A percentile compares a stretch with the other conserved stretches of the same genome.
phyloP scores from a whole-genome alignment of 2,113 vertebrate species.

The Trematocara marginatum region DNA sequence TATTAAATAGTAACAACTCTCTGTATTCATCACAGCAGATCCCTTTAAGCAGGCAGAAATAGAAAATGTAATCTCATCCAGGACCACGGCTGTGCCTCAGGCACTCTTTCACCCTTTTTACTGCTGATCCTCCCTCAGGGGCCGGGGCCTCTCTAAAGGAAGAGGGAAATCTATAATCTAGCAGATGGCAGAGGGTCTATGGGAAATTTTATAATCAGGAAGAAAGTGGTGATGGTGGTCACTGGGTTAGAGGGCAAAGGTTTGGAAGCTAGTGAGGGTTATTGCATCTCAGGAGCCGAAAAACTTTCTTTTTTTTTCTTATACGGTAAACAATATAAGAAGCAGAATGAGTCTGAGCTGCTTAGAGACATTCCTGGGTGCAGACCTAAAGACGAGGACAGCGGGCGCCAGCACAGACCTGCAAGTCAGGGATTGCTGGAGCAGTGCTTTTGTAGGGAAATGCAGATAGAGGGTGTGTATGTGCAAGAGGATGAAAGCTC shows the following conservation, averaged over 20 bases:
- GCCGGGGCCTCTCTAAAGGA: conserved; percentile 56
- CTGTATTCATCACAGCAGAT: conserved; percentile 64
- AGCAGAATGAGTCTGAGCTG: conserved; percentile 14
- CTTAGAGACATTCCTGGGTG: conserved; percentile 16
- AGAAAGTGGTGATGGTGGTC: conserved; percentile 41
- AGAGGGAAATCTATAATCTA: conserved; percentile 74
- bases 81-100: conserved; percentile 60
- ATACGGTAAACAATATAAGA: neutral
- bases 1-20: conserved; percentile 73
- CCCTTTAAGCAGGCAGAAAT: conserved; percentile 61
- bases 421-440: conserved; percentile 37
- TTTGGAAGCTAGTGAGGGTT: neutral
- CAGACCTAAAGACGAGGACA: conserved; percentile 22
- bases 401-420: conserved; percentile 20
- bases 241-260: neutral
- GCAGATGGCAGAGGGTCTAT: conserved; percentile 74
- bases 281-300: neutral
- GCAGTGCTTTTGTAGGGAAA: conserved; percentile 15
- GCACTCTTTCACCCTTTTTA: conserved; percentile 71
- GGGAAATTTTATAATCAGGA: conserved; percentile 66
- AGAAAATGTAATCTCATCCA: conserved; percentile 73
- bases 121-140: conserved; percentile 69
- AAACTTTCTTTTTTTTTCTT: neutral
- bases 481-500: conserved; percentile 29
- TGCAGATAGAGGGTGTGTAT: conserved; percentile 20